Evolutionary conservation across 2,113 vertebrate genomes (phyloP).

Genomic region (Hippocampus guttulatus): DNA sequence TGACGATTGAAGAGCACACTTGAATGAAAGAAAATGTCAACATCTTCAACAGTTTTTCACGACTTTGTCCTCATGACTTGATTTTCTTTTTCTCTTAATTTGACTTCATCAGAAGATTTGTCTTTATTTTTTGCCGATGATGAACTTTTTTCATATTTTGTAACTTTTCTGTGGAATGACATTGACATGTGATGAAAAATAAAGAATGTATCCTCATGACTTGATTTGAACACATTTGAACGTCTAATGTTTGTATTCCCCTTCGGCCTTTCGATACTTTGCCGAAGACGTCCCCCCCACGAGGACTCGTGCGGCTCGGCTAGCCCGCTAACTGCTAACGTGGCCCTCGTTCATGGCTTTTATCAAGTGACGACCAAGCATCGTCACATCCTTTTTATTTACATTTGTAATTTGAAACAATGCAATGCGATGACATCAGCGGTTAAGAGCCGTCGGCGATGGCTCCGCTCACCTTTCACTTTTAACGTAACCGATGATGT

Average conservation of each 20-base stretch:
- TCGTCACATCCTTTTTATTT: too few species aligned
- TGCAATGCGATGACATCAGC: too few species aligned
- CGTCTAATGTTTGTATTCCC: background rate
- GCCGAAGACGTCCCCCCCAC: too few species aligned
- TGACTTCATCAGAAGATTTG: background rate
- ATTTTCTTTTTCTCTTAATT: background rate
- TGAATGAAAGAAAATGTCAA: background rate
- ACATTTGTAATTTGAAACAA: too few species aligned
- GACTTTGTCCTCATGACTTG: background rate
- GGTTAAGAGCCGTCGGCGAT: too few species aligned
- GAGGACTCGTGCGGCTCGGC: too few species aligned
- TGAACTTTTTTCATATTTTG: conserved; percentile 4
- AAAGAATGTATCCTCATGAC: conserved; percentile 1
- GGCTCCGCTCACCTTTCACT: too few species aligned
- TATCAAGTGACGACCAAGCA: too few species aligned
- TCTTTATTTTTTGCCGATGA: background rate
- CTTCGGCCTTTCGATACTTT: too few species aligned
- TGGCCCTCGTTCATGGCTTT: too few species aligned
- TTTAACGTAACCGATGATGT: too few species aligned
- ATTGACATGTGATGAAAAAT: background rate
- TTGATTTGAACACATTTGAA: background rate
- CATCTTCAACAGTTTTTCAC: background rate
- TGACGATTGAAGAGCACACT: background rate
- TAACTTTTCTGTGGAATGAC: background rate
- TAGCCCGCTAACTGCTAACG: too few species aligned